Evolutionary conservation across 2,113 vertebrate genomes (phyloP).

Genomic region (Rhinolophus ferrumequinum): DNA sequence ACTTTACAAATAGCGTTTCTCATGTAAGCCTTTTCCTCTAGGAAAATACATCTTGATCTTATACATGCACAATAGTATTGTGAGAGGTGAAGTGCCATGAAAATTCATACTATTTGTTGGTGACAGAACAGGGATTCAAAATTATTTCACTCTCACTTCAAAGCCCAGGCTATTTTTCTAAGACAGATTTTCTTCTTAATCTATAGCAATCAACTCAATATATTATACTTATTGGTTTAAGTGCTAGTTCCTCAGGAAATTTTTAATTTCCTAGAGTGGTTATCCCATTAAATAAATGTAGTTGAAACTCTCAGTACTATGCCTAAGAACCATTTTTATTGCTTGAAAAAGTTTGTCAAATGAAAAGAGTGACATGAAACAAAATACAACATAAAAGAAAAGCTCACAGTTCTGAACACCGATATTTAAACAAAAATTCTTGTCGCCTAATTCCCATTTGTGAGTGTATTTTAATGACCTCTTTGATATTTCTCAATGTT

Average conservation of each 20-base stretch:
- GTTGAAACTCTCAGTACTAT: neutral
- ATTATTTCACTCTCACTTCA: neutral
- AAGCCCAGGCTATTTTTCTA: neutral
- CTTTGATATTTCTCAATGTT: neutral
- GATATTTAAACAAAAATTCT: neutral
- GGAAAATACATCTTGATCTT: neutral
- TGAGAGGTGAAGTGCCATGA: neutral
- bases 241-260: neutral
- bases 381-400: neutral
- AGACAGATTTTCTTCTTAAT: neutral
- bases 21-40: neutral
- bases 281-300: neutral
- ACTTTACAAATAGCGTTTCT: neutral
- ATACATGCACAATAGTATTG: neutral
- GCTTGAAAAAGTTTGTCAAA: neutral
- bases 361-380: neutral
- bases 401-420: neutral
- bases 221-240: neutral
- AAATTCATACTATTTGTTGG: neutral
- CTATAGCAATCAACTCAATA: neutral
- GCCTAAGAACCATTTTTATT: neutral
- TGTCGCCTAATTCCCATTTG: neutral
- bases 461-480: slow-evolving; percentile 19
- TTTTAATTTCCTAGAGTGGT: neutral
- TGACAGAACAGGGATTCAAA: neutral